These are phyloP conservation scores for Agriotes lineatus DNA, from an alignment of 2,888 invertebrate genomes.

Conservation along the genomic window DNA sequence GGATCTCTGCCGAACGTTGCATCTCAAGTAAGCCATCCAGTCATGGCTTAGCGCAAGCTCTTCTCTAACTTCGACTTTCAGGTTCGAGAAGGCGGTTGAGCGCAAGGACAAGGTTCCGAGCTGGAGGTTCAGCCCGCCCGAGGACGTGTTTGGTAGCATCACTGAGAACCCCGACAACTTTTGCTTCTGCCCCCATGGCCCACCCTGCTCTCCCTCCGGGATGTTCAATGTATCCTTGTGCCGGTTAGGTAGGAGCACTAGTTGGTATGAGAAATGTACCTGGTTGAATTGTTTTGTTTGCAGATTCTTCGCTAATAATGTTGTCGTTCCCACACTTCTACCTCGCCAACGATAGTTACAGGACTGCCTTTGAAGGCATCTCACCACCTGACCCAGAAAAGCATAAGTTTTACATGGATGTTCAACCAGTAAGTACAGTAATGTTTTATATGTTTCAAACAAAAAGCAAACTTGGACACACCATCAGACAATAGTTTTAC, in stretches of 20 bases:
- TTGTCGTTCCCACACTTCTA: conserved; percentile 96
- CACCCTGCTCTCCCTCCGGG: conserved; percentile 87
- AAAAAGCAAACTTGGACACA: too few relatives aligned
- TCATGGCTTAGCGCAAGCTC: too few relatives aligned
- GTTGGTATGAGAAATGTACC: too few relatives aligned
- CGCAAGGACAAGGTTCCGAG: conserved; percentile 75
- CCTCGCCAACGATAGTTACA: conserved; percentile 81
- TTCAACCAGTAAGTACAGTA: conserved; percentile 83
- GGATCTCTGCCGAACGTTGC: conserved; percentile 87
- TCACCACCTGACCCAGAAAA: conserved; percentile 83
- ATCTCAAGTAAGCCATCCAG: conserved; percentile 79
- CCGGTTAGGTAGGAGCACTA: conserved; percentile 83
- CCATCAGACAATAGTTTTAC: background rate
- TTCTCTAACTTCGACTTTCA: conserved; percentile 45
- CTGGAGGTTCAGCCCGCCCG: conserved; percentile 85
- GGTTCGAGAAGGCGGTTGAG: conserved; percentile 68
- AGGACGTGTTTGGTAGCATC: conserved; percentile 81
- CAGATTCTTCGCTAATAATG: conserved; percentile 90
- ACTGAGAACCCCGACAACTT: conserved; percentile 80
- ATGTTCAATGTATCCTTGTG: conserved; percentile 90
- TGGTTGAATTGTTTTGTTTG: background rate
- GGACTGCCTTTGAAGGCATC: conserved; percentile 85
- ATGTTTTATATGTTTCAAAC: background rate
- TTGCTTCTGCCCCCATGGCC: conserved; percentile 88
- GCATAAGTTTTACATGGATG: conserved; percentile 87